A percentile compares a stretch with the other conserved stretches of the same genome.
Conservation (phyloP, 2,797 vertebrate genomes). For the Phalanger gymnotis region DNA sequence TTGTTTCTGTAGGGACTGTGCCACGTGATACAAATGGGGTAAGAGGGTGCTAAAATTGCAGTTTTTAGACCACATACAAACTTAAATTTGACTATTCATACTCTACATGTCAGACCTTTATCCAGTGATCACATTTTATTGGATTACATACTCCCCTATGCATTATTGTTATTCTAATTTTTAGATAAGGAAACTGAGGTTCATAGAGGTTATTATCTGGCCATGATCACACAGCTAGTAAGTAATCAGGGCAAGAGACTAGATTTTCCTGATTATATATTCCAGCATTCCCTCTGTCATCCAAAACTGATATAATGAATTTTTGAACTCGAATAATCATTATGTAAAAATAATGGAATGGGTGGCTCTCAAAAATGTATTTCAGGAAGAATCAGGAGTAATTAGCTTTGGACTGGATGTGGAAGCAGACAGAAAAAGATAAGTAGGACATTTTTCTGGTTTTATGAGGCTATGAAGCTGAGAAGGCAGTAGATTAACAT, state of each 20-base stretch:
- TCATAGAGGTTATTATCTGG: background rate
- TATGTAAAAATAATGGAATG: background rate
- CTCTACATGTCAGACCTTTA: background rate
- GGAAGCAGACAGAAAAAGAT: background rate
- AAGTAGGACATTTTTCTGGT: background rate
- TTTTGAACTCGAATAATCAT: background rate
- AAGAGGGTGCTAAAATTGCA: background rate
- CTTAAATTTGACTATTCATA: background rate
- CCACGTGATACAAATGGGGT: background rate
- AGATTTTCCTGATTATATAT: background rate
- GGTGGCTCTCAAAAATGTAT: background rate
- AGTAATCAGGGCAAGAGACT: background rate
- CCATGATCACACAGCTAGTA: background rate
- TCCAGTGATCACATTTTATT: background rate
- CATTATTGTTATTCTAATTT: background rate
- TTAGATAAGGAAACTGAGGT: background rate
- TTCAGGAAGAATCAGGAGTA: background rate
- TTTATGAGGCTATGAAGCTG: slow-evolving; percentile 15
- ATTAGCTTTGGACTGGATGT: background rate
- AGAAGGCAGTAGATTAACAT: background rate
- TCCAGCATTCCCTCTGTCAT: too few species aligned
- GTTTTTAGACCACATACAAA: background rate
- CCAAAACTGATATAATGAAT: background rate
- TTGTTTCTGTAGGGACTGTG: background rate
- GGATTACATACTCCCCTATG: background rate